Evolutionary conservation across 2,888 invertebrate species (phyloP).

Genomic region (Cyrtodaria siliqua): DNA sequence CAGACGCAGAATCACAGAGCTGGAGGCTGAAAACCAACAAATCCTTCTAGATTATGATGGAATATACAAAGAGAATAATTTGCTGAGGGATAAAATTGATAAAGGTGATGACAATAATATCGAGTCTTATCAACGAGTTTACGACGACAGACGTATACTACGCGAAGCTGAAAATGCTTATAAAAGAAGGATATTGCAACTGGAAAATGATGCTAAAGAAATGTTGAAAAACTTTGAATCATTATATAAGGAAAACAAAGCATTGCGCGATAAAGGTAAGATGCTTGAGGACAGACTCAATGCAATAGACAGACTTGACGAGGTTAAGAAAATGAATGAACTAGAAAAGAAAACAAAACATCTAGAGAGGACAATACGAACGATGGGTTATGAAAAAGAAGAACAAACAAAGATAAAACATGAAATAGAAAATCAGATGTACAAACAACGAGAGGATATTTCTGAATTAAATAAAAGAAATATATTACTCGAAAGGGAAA

Average conservation of each 20-base stretch:
- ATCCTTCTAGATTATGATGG: constrained; percentile 56
- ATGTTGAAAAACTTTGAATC: constrained; percentile 62
- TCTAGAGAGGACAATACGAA: constrained; percentile 49
- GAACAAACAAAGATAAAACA: constrained; percentile 42
- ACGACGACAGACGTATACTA: constrained; percentile 55
- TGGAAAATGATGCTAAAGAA: constrained; percentile 54
- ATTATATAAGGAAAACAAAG: constrained; percentile 59
- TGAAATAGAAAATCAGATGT: constrained; percentile 54
- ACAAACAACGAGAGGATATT: constrained; percentile 51
- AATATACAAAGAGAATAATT: constrained; percentile 59
- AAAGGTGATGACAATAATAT: constrained; percentile 58
- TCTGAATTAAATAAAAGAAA: constrained; percentile 54
- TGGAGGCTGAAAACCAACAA: constrained; percentile 51
- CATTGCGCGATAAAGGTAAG: constrained; percentile 54
- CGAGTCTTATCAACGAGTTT: constrained; percentile 60
- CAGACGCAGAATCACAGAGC: constrained; percentile 43
- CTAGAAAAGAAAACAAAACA: constrained; percentile 56
- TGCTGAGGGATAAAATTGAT: constrained; percentile 55
- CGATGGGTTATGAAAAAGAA: constrained; percentile 61
- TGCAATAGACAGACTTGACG: constrained; percentile 57
- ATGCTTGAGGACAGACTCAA: constrained; percentile 54
- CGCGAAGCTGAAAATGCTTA: constrained; percentile 61
- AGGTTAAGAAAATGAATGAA: constrained; percentile 58
- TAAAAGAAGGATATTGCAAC: constrained; percentile 53
- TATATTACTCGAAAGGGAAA: constrained; percentile 49